Evolutionary conservation across 1,140 invertebrate genomes (phyloP).

Genomic region (Orchestia grillus): DNA sequence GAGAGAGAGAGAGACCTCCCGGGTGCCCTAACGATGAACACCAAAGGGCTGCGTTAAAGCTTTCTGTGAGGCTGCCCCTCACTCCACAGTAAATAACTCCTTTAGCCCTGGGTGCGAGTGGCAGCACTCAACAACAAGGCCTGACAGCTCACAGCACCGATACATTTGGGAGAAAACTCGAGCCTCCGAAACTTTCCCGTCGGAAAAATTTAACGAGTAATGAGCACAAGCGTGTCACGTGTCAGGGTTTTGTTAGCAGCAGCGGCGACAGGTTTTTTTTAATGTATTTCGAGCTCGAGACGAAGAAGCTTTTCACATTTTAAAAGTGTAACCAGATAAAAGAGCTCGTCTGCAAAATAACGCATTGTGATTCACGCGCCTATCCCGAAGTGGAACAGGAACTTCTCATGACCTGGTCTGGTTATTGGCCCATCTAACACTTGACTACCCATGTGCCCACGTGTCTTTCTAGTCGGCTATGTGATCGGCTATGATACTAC

Average conservation of each 20-base stretch:
- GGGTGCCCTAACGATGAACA: constrained; percentile 1
- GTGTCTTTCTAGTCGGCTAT: not conserved
- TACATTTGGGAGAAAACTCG: not conserved
- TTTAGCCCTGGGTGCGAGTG: not conserved
- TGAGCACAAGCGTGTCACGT: not conserved
- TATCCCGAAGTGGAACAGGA: not conserved
- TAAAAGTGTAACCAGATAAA: not conserved
- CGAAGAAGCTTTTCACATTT: not conserved
- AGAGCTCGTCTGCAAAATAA: not conserved
- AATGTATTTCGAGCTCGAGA: not conserved
- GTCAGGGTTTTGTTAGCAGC: not conserved
- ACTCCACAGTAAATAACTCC: not conserved
- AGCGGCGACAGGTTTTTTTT: not conserved
- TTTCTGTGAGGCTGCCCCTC: not conserved
- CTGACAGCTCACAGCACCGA: not conserved
- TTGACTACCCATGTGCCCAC: not conserved
- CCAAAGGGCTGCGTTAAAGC: not conserved
- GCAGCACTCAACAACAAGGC: not conserved
- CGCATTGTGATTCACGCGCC: not conserved
- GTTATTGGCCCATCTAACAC: not conserved
- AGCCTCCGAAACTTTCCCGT: not conserved
- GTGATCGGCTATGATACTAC: not conserved
- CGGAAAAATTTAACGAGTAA: not conserved
- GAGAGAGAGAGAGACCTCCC: constrained; percentile 22
- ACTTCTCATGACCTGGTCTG: not conserved